phyloP scores from a whole-genome alignment of 2,888 invertebrate species.

The Drosophila monieri region DNA sequence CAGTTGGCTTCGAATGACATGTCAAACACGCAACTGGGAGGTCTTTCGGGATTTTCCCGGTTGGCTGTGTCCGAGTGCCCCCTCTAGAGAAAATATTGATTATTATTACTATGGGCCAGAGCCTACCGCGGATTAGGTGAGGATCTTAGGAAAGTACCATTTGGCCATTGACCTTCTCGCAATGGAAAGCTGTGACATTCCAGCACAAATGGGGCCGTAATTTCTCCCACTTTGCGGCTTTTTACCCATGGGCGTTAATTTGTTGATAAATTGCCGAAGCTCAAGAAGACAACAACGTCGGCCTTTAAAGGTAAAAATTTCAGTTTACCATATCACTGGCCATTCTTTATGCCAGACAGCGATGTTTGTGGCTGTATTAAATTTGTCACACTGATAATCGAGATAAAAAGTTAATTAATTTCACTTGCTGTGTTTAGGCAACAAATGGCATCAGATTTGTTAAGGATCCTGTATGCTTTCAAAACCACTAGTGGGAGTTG shows the following conservation, averaged over 20 bases:
- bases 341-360: neutral
- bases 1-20: slow-evolving; percentile 67
- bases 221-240: slow-evolving; percentile 27
- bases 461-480: neutral
- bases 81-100: slow-evolving; percentile 62
- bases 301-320: slow-evolving; percentile 18
- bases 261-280: slow-evolving; percentile 54
- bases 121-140: slow-evolving; percentile 63
- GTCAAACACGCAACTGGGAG: slow-evolving; percentile 69
- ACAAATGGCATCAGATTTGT: slow-evolving; percentile 19
- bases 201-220: slow-evolving; percentile 55
- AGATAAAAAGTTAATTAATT: slow-evolving; percentile 58
- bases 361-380: slow-evolving; percentile 41
- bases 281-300: slow-evolving; percentile 22
- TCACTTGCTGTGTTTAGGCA: slow-evolving; percentile 7
- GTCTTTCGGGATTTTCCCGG: slow-evolving; percentile 42
- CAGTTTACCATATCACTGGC: neutral
- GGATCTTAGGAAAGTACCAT: slow-evolving; percentile 48
- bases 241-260: slow-evolving; percentile 53
- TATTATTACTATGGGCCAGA: slow-evolving; percentile 59
- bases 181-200: slow-evolving; percentile 49
- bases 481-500: slow-evolving; percentile 4
- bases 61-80: slow-evolving; percentile 16
- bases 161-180: slow-evolving; percentile 62
- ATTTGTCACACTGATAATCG: slow-evolving; percentile 64